phyloP scores from a whole-genome alignment of 2,113 vertebrate species.

The Sinocyclocheilus anophthalmus region DNA sequence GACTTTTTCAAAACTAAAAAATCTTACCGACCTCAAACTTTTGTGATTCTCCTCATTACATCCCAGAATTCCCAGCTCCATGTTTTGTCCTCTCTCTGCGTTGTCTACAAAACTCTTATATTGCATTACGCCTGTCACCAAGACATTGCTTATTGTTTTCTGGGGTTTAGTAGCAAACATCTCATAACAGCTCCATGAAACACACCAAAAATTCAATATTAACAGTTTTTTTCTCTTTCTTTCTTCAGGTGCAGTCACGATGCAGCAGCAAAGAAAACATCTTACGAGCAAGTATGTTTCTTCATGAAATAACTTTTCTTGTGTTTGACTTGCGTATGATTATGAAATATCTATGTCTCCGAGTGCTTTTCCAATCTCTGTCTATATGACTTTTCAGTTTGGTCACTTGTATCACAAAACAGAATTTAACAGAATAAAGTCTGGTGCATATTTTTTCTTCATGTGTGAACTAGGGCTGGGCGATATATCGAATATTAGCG shows the following conservation, averaged over 20 bases:
- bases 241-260: constrained; percentile 95
- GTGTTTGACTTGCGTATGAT: background rate
- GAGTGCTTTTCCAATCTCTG: background rate
- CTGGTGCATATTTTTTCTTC: background rate
- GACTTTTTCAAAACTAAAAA: background rate
- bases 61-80: constrained; percentile 46
- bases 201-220: background rate
- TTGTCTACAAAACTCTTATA: no score
- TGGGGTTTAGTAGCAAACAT: constrained; percentile 63
- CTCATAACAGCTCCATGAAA: constrained; percentile 44
- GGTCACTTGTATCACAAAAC: background rate
- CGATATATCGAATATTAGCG: no score
- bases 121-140: no score
- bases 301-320: background rate
- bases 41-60: constrained; percentile 23
- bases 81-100: constrained; percentile 42
- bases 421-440: background rate
- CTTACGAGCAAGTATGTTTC: constrained; percentile 96
- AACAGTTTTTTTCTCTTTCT: constrained; percentile 52
- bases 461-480: background rate
- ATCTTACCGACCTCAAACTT: background rate
- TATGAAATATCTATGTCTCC: background rate
- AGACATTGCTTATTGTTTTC: constrained; percentile 50
- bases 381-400: background rate
- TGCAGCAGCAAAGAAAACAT: constrained; percentile 99